These are phyloP conservation scores for Helarctos malayanus DNA, from an alignment of 2,797 vertebrate species.

Conservation along the genomic window DNA sequence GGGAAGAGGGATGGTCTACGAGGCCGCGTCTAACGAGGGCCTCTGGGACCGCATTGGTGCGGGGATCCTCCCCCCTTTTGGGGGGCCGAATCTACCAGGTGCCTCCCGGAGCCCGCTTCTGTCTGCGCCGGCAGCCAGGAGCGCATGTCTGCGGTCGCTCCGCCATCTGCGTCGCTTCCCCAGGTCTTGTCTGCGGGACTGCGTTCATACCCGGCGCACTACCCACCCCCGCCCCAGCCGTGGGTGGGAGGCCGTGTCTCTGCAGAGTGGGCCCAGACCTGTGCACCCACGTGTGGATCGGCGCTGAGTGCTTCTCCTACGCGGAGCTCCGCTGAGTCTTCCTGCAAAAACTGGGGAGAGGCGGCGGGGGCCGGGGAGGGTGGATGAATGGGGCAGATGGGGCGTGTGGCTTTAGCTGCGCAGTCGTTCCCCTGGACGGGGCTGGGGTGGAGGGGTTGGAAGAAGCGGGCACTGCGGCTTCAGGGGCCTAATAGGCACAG, in stretches of 20 bases:
- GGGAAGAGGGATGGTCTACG: slow-evolving; percentile 10
- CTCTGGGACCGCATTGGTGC: neutral
- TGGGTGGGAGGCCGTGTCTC: slow-evolving; percentile 50
- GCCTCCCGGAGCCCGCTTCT: neutral
- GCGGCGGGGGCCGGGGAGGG: neutral
- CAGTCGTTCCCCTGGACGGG: slow-evolving; percentile 18
- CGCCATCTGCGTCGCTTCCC: slow-evolving; percentile 4
- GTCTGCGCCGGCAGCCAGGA: neutral
- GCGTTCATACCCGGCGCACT: neutral
- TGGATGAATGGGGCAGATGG: slow-evolving; percentile 67
- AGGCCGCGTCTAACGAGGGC: slow-evolving; percentile 29
- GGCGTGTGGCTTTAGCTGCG: slow-evolving; percentile 59
- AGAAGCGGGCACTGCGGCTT: slow-evolving; percentile 54
- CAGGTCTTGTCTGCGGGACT: neutral
- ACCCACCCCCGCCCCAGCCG: neutral
- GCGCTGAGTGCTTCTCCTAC: slow-evolving; percentile 61
- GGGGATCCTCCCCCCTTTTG: neutral
- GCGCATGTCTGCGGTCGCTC: neutral
- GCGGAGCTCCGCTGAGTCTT: slow-evolving; percentile 33
- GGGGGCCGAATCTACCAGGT: neutral
- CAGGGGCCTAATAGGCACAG: neutral
- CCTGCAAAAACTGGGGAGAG: slow-evolving; percentile 37
- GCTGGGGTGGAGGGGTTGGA: neutral
- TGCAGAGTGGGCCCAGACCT: slow-evolving; percentile 65
- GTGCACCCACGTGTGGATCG: slow-evolving; percentile 78